Evolutionary conservation across 1,140 invertebrate genomes (phyloP).

Genomic region (Metaphire vulgaris): DNA sequence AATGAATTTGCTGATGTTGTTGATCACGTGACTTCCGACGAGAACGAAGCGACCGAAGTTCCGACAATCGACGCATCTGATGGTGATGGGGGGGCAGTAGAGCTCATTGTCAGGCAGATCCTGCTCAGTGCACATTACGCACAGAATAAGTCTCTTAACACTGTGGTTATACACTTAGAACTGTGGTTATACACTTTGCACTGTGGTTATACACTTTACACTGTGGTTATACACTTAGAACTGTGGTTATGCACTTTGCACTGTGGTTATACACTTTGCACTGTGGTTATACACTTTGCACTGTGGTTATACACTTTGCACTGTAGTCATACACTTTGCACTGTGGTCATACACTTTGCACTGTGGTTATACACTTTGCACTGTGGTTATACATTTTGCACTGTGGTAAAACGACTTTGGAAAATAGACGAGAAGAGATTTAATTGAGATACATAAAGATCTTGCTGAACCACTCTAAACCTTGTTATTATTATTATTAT

Average conservation of each 20-base stretch:
- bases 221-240: neutral
- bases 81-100: slow-evolving; percentile 79
- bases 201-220: neutral
- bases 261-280: neutral
- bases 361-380: too few relatives aligned
- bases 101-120: slow-evolving; percentile 75
- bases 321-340: too few relatives aligned
- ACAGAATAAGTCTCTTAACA: neutral
- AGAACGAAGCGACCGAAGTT: slow-evolving; percentile 81
- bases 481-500: too few relatives aligned
- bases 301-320: too few relatives aligned
- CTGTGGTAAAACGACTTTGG: too few relatives aligned
- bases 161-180: neutral
- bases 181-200: neutral
- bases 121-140: slow-evolving; percentile 36
- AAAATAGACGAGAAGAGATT: too few relatives aligned
- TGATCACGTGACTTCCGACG: slow-evolving; percentile 70
- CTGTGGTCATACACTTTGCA: too few relatives aligned
- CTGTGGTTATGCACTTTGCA: neutral
- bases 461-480: too few relatives aligned
- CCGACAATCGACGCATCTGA: slow-evolving; percentile 77
- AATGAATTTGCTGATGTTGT: slow-evolving; percentile 31
- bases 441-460: too few relatives aligned
- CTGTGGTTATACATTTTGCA: too few relatives aligned
- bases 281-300: too few relatives aligned